Evolutionary conservation across 1,140 invertebrate genomes (phyloP).

Genomic region (Drosophila nebulosa): DNA sequence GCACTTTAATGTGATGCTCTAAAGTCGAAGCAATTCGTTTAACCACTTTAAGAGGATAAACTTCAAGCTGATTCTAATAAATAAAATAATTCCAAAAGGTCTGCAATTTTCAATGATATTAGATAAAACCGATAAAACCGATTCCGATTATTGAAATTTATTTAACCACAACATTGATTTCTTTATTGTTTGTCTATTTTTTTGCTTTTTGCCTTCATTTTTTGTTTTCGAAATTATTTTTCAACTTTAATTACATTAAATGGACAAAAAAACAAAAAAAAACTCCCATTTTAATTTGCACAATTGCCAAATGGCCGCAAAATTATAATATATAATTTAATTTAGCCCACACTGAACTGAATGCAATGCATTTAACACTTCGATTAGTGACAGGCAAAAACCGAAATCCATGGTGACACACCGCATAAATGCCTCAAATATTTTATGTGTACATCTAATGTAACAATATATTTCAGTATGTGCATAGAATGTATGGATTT

Average conservation of each 20-base stretch:
- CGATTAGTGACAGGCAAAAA: slow-evolving; percentile 4
- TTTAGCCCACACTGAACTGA: slow-evolving; percentile 20
- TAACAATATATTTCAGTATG: neutral
- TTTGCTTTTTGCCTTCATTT: neutral
- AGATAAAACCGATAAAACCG: no score
- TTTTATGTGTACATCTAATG: neutral
- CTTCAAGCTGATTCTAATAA: no score
- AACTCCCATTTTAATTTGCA: slow-evolving; percentile 7
- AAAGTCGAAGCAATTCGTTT: no score
- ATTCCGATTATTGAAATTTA: neutral
- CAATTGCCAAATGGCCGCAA: slow-evolving; percentile 1
- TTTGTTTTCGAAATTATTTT: slow-evolving; percentile 4
- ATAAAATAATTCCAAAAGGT: no score
- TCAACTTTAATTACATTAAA: slow-evolving; percentile 33
- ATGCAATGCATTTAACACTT: slow-evolving; percentile 18
- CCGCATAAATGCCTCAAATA: slow-evolving; percentile 22
- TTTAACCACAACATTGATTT: slow-evolving; percentile 12
- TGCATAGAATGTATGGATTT: neutral
- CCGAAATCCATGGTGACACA: slow-evolving; percentile 29
- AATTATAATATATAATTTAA: slow-evolving; percentile 49
- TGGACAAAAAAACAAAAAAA: slow-evolving; percentile 1
- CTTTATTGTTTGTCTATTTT: neutral
- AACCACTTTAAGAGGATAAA: no score
- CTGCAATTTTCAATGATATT: no score
- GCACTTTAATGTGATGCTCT: no score